A percentile compares a stretch with the other conserved stretches of the same genome.
These are phyloP conservation scores for Xanthorhoe designata DNA, from an alignment of 2,888 invertebrate genomes.

Conservation along the genomic window DNA sequence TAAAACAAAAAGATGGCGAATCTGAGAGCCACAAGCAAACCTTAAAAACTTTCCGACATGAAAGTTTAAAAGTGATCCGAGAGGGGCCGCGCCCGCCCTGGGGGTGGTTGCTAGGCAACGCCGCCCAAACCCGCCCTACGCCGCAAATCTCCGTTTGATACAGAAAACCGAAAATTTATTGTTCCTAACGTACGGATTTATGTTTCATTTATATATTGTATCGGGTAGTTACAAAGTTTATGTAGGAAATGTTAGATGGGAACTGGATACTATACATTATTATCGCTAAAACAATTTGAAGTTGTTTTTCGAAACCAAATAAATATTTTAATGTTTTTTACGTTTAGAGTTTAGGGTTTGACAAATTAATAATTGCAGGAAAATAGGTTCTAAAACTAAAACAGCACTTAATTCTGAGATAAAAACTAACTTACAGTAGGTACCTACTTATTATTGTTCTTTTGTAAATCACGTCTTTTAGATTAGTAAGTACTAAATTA, in stretches of 20 bases:
- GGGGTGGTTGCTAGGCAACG: constrained; percentile 75
- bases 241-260: neutral
- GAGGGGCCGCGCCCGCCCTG: constrained; percentile 52
- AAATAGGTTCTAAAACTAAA: too few relatives aligned
- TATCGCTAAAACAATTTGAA: neutral
- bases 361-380: too few relatives aligned
- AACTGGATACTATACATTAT: neutral
- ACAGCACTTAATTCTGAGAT: too few relatives aligned
- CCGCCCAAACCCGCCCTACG: constrained; percentile 71
- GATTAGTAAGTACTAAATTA: too few relatives aligned
- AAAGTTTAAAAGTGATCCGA: constrained; percentile 85
- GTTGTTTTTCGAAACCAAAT: neutral
- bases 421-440: too few relatives aligned
- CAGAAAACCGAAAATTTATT: constrained; percentile 77
- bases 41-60: constrained; percentile 84
- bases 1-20: constrained; percentile 78
- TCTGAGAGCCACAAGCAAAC: constrained; percentile 81
- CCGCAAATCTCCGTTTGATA: constrained; percentile 81
- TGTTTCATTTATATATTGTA: constrained; percentile 47
- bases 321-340: too few relatives aligned
- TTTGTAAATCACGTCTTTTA: too few relatives aligned
- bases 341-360: too few relatives aligned
- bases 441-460: too few relatives aligned
- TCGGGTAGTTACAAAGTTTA: constrained; percentile 13
- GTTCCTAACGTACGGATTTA: constrained; percentile 67